Base-by-base conservation (phyloP, 2,888 invertebrate species). In the Scotopteryx bipunctaria region DNA sequence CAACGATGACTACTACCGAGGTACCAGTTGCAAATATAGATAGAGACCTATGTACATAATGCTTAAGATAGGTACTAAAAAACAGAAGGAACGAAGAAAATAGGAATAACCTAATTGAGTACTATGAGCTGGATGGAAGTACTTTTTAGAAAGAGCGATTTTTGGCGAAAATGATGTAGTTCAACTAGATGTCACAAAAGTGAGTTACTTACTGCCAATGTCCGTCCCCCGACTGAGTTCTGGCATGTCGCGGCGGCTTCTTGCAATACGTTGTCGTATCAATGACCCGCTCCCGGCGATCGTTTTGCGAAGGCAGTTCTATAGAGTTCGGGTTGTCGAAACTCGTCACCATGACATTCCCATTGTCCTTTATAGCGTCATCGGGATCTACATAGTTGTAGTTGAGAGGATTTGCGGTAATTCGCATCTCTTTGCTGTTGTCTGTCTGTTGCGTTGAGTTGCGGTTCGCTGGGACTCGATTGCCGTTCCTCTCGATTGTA, bases 341-440 rank as follows among this genome's bases (percentile, higher is more conserved):
- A 62, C 94, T 94, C 51, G 94, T 94, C 43, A 92, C 92, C 82
- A 92, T 89, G 0, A 86, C 83, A 63, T 90, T 87, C 1, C 89
- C 90, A 43, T 91, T 82, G 61, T 86, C 88, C 8, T 80, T 78
- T 46, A 91, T 91, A 5, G 92, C 92, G 75, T 93, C 93, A 25
- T 93, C 93, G 0, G 93, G 93, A 63, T 93, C 93, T 13, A 92
- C 92, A 73, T 94, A 95, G 78, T 93, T 94, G 71, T 91, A 91
- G 78, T 91, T 94, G 63, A 96, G 91, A 0, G 96, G 96, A 82
- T 96, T 96, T 52, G 93, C 91, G 15, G 95, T 96, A 62, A 96
- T 96, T 52, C 96, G 91, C 85, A 96, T 95, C 81, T 94, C 88
- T 56, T 81, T 71, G 69, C 79, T 81, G 61, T 89, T 70, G 71